phyloP scores from a whole-genome alignment of 2,113 vertebrate genomes.

The Suricata suricatta region DNA sequence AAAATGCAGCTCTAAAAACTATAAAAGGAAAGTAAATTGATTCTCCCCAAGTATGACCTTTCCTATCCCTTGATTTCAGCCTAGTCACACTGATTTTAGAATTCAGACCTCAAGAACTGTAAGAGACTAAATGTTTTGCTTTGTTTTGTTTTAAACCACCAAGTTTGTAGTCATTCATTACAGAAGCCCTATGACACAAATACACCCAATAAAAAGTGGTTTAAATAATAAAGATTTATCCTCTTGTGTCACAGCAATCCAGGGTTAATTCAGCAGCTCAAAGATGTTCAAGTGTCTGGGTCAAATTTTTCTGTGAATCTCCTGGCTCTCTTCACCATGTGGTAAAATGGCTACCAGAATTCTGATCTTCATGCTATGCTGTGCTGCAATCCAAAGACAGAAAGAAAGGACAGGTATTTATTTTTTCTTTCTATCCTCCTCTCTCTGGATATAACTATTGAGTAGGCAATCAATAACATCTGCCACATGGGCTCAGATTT shows the following conservation, averaged over 20 bases:
- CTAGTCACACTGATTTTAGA: neutral
- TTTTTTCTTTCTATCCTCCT: neutral
- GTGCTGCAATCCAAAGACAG: neutral
- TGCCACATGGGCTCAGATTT: neutral
- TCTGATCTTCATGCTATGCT: neutral
- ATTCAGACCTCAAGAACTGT: neutral
- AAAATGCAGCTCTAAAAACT: neutral
- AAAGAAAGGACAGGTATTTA: neutral
- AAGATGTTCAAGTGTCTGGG: neutral
- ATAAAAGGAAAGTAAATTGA: neutral
- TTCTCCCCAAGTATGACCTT: neutral
- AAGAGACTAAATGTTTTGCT: neutral
- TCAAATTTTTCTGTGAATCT: neutral
- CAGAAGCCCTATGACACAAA: neutral
- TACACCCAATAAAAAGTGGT: neutral
- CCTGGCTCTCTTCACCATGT: neutral
- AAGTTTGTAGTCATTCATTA: neutral
- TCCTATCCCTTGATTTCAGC: neutral
- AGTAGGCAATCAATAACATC: neutral
- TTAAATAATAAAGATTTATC: neutral
- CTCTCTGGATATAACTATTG: neutral
- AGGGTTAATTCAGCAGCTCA: neutral
- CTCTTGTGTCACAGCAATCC: neutral
- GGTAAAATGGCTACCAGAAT: neutral
- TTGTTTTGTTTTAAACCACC: neutral